Percentiles rank a stretch among this genome's conserved stretches.
Conservation (phyloP, 2,797 vertebrate genomes). For the Picus viridis region DNA sequence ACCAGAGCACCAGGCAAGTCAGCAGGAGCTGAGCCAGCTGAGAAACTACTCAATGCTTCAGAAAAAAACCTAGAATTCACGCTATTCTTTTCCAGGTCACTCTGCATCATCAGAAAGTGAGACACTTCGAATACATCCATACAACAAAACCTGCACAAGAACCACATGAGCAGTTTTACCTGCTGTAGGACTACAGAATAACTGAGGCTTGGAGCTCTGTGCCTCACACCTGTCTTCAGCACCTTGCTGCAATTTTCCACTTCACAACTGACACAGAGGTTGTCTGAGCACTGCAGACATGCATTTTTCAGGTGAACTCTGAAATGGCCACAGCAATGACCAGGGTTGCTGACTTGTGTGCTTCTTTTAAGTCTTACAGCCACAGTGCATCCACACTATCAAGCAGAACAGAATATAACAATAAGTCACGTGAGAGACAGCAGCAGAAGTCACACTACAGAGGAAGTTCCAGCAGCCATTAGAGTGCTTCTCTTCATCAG, state of each 20-base stretch:
- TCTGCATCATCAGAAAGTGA: neutral
- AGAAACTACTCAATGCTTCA: neutral
- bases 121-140: neutral
- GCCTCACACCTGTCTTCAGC: neutral
- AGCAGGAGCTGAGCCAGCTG: neutral
- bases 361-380: neutral
- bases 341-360: too few relatives aligned
- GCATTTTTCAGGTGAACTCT: neutral
- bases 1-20: neutral
- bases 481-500: neutral
- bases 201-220: neutral
- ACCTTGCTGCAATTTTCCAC: neutral
- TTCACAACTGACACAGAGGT: neutral
- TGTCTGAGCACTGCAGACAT: rapidly evolving
- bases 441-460: neutral
- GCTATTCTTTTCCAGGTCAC: neutral
- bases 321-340: neutral
- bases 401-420: neutral
- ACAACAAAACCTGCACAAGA: neutral
- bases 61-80: neutral
- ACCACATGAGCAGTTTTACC: neutral
- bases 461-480: neutral
- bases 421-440: neutral
- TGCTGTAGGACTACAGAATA: neutral
- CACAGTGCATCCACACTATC: rapidly evolving